Conservation (phyloP, 2,888 invertebrate species). For the Acrocera orbiculus region DNA sequence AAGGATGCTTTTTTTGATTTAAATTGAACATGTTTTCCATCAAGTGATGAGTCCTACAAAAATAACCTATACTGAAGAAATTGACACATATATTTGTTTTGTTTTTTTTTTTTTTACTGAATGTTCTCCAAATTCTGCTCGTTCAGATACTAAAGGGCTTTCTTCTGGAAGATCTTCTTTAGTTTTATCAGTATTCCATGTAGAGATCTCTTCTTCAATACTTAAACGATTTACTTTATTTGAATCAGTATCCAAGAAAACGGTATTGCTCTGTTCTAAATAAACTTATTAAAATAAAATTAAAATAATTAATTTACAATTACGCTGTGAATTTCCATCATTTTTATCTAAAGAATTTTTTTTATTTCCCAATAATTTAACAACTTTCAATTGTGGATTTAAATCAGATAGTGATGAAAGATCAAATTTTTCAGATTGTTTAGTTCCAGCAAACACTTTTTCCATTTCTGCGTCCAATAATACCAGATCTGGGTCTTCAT, state of each 20-base stretch:
- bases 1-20: constrained; percentile 25
- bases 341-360: constrained; percentile 1
- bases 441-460: constrained; percentile 61
- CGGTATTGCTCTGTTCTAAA: constrained; percentile 21
- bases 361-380: neutral
- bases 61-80: neutral
- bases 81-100: neutral
- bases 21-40: constrained; percentile 36
- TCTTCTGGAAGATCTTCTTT: constrained; percentile 29
- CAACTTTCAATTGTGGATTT: constrained; percentile 8
- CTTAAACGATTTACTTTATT: neutral
- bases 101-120: constrained; percentile 16
- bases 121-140: constrained; percentile 30
- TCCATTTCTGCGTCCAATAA: constrained; percentile 78
- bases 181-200: neutral
- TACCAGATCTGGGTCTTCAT: constrained; percentile 45
- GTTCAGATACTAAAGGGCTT: constrained; percentile 31
- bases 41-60: constrained; percentile 24
- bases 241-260: constrained; percentile 3
- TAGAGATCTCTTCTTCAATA: constrained; percentile 1
- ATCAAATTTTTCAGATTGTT: constrained; percentile 39
- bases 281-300: constrained; percentile 4
- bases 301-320: neutral
- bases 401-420: constrained; percentile 36
- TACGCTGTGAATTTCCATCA: constrained; percentile 6